Evolutionary conservation across 2,888 invertebrate species (phyloP), one percentile per base, ranked within the genome.

Genomic region (Caenorhabditis sp.): DNA sequence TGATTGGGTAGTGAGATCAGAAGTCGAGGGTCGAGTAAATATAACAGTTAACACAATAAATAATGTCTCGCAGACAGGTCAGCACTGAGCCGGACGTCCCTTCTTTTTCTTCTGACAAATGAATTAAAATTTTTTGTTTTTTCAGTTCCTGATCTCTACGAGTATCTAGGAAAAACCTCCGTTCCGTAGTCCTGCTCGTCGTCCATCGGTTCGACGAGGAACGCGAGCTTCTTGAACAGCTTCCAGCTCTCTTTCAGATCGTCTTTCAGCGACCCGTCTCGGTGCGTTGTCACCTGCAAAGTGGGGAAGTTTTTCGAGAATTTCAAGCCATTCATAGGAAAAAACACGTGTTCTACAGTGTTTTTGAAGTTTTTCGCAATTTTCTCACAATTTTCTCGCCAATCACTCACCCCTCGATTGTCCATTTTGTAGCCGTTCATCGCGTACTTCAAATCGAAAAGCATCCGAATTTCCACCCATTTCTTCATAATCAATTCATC

Each of bases 241-340:
- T 24, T 24, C 68, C 68, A 68, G n/a, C 46, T 46, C 35, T 68
- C 58, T 9, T 22, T 52, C 26, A 58, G n/a, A 17, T 68, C 58
- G 52, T 68, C 58, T 39, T 68, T 68, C 13, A 68, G n/a, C 9
- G 41, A 43, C 17, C 58, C 68, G 58, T 68, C 68, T 0, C 50
- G 50, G 1, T 50, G 66, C n/a, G n/a, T 30, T 32, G 32, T 66
- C 50, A 22, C 52, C 50, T 58, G 56, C 50, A 39, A 66, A 63
- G 13, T 15, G 5, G 9, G 20, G 2, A 15, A 24, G 13, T 59
- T 20, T 20, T 20, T 30, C 6, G 30, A n/a, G n/a, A n/a, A n/a
- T n/a, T n/a, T n/a, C n/a, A n/a, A n/a, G n/a, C n/a, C n/a, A n/a
- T n/a, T n/a, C n/a, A n/a, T n/a, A n/a, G n/a, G n/a, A n/a, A n/a